Evolutionary conservation across 2,888 invertebrate genomes (phyloP), one percentile per base, ranked within the genome.

Genomic region (Limenitis camilla): DNA sequence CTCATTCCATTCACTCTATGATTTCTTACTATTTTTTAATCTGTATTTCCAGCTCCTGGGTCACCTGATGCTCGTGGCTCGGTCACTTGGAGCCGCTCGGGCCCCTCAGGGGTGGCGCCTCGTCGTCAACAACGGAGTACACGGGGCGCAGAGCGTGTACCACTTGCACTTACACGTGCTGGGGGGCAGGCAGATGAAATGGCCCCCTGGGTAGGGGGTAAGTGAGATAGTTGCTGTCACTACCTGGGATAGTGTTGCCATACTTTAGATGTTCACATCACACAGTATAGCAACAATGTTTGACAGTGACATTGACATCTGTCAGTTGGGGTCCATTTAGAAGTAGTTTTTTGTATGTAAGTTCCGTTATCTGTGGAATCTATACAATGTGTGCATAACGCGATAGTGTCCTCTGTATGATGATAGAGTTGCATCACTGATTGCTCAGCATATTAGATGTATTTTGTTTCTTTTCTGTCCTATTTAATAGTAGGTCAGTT

Each of bases 121-220:
- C 6, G 92, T 95, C 4, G 90, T 96, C 44, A 96, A 96, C 83
- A 93, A 94, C 74, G 95, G 96, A 0, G 75, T 85, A 1, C 89
- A 95, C 61, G 96, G 95, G 0, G 92, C 92, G n/a, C 96, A 96
- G 74, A 92, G 92, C 5, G 94, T 96, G 3, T 94, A 92, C 78
- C 95, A 96, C 70, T 80, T 96, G 4, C 96, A 96, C 68, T 69
- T 96, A 30, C 96, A 96, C 73, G 91, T 96, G 38, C 70, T 96
- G 36, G 96, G 95, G 0, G 94, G 94, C 0, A 74, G 95, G 42
- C 95, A 95, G 79, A 86, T 95, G 88, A 81, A 78, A 0, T 93
- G 93, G 93, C 93, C 93, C 0, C 93, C 93, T 0, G 91, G 91
- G 38, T 92, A 89, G 71, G 5, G 9, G 5, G 10, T 3, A n/a